A percentile compares a stretch with the other conserved stretches of the same genome.
Evolutionary conservation across 2,888 invertebrate species (phyloP).

Genomic region (Spialia ferax): DNA sequence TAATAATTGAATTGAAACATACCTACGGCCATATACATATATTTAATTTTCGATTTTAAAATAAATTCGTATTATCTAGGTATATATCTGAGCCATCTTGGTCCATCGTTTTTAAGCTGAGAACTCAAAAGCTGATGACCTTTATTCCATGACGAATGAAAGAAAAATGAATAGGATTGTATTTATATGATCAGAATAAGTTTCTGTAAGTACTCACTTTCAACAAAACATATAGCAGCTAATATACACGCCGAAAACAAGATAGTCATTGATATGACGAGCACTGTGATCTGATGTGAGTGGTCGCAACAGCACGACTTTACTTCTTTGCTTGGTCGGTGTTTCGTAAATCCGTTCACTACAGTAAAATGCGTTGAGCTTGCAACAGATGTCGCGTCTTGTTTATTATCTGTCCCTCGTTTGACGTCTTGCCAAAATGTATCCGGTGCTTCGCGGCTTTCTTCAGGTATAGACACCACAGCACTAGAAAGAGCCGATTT

Average conservation of each 20-base stretch:
- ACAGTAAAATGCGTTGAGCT: conserved; percentile 96
- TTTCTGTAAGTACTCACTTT: conserved; percentile 91
- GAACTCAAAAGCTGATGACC: background rate
- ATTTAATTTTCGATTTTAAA: too few relatives aligned
- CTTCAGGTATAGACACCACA: conserved; percentile 78
- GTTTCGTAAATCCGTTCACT: conserved; percentile 91
- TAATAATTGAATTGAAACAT: background rate
- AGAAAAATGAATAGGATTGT: background rate
- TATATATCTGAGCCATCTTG: background rate
- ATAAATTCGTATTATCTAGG: too few relatives aligned
- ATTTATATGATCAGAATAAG: background rate
- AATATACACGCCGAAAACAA: conserved; percentile 93
- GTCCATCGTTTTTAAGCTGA: background rate
- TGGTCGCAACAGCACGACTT: conserved; percentile 91
- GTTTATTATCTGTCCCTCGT: conserved; percentile 77
- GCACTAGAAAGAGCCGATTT: conserved; percentile 65
- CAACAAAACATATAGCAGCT: conserved; percentile 93
- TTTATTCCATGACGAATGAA: background rate
- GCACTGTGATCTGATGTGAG: conserved; percentile 92
- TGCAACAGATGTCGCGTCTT: conserved; percentile 91
- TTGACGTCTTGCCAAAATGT: conserved; percentile 81
- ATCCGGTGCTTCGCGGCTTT: conserved; percentile 69
- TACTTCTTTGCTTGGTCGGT: conserved; percentile 87
- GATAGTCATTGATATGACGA: conserved; percentile 94
- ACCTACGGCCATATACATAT: too few relatives aligned